phyloP scores from a whole-genome alignment of 2,113 vertebrate species.

The Percina caprodes region DNA sequence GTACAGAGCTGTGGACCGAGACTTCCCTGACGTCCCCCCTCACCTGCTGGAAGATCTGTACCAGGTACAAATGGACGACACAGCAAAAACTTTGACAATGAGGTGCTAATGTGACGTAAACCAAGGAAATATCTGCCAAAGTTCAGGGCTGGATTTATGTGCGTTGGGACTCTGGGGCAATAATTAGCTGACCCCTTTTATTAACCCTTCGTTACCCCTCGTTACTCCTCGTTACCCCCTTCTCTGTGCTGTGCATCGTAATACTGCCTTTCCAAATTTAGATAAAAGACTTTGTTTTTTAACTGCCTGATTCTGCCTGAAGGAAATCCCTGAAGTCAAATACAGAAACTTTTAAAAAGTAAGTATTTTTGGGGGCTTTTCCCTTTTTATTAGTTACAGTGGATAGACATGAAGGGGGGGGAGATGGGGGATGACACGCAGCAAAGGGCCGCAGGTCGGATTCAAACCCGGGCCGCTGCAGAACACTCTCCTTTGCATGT shows the following conservation, averaged over 20 bases:
- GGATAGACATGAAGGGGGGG: too few species aligned
- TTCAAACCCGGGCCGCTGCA: too few species aligned
- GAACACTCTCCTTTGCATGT: not conserved
- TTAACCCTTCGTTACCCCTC: not conserved
- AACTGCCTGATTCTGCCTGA: not conserved
- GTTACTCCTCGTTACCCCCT: too few species aligned
- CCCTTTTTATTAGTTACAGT: too few species aligned
- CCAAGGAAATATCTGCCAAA: not conserved
- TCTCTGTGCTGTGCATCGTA: not conserved
- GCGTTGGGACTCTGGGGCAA: not conserved
- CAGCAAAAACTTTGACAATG: not conserved
- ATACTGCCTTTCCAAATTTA: not conserved
- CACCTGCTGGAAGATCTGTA: conserved; percentile 78
- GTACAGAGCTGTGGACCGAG: conserved; percentile 40
- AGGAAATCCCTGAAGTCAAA: not conserved
- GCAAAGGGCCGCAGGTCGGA: too few species aligned
- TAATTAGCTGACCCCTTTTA: not conserved
- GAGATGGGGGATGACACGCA: too few species aligned
- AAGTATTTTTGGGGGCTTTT: too few species aligned
- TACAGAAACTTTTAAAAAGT: not conserved
- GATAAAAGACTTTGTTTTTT: not conserved
- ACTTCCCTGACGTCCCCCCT: conserved; percentile 70
- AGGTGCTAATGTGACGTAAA: not conserved
- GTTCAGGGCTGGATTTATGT: not conserved
- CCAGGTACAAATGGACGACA: conserved; percentile 69